Base-by-base conservation (phyloP, 2,888 invertebrate species). In the Hololepta plana region DNA sequence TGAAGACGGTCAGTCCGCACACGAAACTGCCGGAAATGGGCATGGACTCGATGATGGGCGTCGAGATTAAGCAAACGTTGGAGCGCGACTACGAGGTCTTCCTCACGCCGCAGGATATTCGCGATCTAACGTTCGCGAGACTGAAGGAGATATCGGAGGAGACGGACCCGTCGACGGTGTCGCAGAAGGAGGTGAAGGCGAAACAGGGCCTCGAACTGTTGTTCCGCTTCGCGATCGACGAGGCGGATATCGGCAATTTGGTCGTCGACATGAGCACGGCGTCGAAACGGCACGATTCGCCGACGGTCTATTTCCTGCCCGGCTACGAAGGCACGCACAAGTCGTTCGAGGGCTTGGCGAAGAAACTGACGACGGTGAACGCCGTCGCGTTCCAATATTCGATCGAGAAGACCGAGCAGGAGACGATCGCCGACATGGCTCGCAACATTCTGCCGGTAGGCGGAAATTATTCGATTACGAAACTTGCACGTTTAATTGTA, bases 31-130 rank as follows among this genome's bases (percentile, higher is more conserved):
- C 85, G 2, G 93, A 95, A 49, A 59, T 96, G 35, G 95, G 95
- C 16, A 81, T 96, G 73, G 93, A 96, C 57, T 93, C 93, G 2
- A 72, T 95, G 62, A 93, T 90, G 87, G 87, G 85, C 0, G 85
- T 91, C 0, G 93, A 96, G 55, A 87, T 96, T 38, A 91, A 91
- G 41, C 90, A 91, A 54, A 77, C 79, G 0, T 53, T 91, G 2
- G 90, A 91, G 50, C 62, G 87, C 40, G 84, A 88, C 47, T 90
- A 77, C 46, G 88, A 91, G 45, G 59, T 93, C 27, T 72, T 75
- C 47, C 59, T 95, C 3, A 73, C 84, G 0, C 75, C 87, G 4
- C 80, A 84, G 45, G 88, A 91, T 38, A 74, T 91, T 31, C 65
- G 88, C 25, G 66, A 67, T 1, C 54, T 90, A 19, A 88, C 82